Evolutionary conservation across 2,888 invertebrate species (phyloP).

Genomic region (Himalopsyche kuldschensis): DNA sequence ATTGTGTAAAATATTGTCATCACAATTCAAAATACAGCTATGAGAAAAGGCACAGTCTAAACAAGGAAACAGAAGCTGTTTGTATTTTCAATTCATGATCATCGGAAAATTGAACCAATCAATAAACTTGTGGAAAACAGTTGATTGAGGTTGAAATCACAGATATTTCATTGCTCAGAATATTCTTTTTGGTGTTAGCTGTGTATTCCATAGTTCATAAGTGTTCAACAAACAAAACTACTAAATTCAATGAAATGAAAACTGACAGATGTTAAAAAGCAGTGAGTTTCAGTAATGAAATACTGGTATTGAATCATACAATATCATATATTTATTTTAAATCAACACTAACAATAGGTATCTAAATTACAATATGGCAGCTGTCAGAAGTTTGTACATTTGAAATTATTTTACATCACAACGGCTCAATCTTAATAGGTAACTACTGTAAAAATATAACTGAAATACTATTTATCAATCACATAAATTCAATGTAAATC

Average conservation of each 20-base stretch:
- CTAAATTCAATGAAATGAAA: constrained; percentile 10
- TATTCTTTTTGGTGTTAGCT: too few species aligned
- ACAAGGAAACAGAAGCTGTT: too few species aligned
- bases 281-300: background rate
- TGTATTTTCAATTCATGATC: too few species aligned
- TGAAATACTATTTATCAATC: background rate
- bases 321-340: background rate
- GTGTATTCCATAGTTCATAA: too few species aligned
- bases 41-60: too few species aligned
- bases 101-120: too few species aligned
- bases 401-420: background rate
- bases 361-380: background rate
- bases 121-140: too few species aligned
- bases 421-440: background rate
- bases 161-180: too few species aligned
- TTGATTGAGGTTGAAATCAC: too few species aligned
- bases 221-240: too few species aligned
- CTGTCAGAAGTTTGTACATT: background rate
- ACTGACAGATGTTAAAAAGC: constrained; percentile 2
- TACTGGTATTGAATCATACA: background rate
- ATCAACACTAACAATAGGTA: background rate
- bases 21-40: too few species aligned
- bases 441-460: background rate
- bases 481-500: background rate
- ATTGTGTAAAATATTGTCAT: too few species aligned